Base-by-base conservation (phyloP, 2,797 vertebrate species). In the Psittacula derbiana region DNA sequence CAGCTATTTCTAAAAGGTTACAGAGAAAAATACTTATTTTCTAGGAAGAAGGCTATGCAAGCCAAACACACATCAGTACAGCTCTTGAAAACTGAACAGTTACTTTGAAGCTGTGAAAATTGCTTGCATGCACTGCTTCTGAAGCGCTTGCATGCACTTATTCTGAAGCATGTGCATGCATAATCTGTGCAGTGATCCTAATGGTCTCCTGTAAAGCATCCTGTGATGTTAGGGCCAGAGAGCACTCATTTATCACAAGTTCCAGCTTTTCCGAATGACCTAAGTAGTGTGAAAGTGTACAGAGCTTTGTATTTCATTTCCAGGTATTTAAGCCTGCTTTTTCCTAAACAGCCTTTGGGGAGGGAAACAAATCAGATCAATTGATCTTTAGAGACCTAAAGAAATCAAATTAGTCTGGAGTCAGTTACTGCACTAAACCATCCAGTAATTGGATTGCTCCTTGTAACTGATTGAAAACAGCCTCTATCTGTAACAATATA, bases 361-460 rank as follows among this genome's bases (percentile, higher is more conserved):
- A 99, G 98, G 98, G 98, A 99, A 99, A 99, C 98, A 99, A 98
- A 99, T 99, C 98, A 98, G 98, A 99, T 99, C 99, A 99, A 99
- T 99, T 99, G 99, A 99, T 99, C 99, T 99, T 99, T 98, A 97
- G 99, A 99, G 99, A 99, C 98, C 98, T 98, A 97, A 98, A 99
- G 98, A 99, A 99, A 99, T 99, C 98, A 97, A 98, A 99, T 99
- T 99, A 99, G 99, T 99, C 99, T 99, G 99, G 99, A 99, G 99
- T 99, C 99, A 98, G 98, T 98, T 99, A 99, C 98, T 99, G 99
- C 99, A 99, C 99, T 99, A 99, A 99, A 99, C 99, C 99, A 98
- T 98, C 98, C 97, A 92, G 97, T 99, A 99, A 99, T 99, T 99
- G 98, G 98, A 99, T 99, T 99, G 98, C 97, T 98, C 95, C 98